Conservation (phyloP, 2,888 invertebrate species). For the Yponomeuta evonymella region DNA sequence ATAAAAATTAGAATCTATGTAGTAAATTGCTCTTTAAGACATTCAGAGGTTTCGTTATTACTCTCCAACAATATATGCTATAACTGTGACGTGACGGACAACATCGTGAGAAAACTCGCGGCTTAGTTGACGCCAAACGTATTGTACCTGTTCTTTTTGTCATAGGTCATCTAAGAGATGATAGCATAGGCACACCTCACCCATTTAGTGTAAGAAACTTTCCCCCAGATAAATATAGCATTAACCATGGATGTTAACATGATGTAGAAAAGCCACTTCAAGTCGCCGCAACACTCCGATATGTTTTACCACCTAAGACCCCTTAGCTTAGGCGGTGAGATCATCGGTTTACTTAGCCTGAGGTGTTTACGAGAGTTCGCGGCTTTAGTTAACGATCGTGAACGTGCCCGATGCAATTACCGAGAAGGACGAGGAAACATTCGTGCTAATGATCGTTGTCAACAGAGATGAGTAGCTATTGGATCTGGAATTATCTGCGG, state of each 20-base stretch:
- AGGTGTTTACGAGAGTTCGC: not conserved
- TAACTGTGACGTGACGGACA: no score
- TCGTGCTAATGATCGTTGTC: not conserved
- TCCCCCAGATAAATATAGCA: no score
- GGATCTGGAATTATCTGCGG: not conserved
- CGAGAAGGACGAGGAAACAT: not conserved
- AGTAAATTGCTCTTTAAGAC: no score
- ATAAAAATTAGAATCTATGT: no score
- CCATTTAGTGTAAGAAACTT: no score
- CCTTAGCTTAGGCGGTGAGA: not conserved
- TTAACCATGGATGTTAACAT: not conserved
- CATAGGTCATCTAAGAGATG: no score
- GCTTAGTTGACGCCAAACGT: no score
- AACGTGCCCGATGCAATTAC: constrained; percentile 5
- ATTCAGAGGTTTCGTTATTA: no score
- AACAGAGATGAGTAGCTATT: not conserved
- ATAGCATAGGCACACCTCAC: no score
- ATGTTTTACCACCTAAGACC: not conserved
- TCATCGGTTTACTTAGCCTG: not conserved
- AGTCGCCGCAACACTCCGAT: not conserved
- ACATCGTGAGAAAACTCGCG: no score
- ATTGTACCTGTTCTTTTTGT: no score
- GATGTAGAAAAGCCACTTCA: not conserved
- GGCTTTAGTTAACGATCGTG: not conserved
- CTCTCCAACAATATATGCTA: no score